Conservation (phyloP, 1,140 invertebrate genomes). For the Battus philenor region DNA sequence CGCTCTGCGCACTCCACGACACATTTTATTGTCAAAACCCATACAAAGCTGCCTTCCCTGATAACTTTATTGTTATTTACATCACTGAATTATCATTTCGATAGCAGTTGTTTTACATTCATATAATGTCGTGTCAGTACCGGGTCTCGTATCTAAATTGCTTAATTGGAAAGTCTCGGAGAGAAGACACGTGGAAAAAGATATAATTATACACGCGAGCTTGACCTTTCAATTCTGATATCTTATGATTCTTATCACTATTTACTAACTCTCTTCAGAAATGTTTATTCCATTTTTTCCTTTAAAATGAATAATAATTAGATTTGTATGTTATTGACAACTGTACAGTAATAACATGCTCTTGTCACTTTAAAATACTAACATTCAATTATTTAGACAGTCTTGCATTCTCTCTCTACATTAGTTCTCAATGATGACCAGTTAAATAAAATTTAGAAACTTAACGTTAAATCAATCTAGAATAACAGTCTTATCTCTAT, state of each 20-base stretch:
- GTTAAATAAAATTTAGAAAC: too few relatives aligned
- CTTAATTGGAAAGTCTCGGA: slow-evolving; percentile 70
- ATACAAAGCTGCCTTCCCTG: slow-evolving; percentile 55
- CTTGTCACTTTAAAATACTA: too few relatives aligned
- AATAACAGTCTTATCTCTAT: too few relatives aligned
- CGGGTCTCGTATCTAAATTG: slow-evolving; percentile 69
- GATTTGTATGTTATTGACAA: too few relatives aligned
- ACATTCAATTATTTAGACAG: too few relatives aligned
- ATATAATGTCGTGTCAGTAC: slow-evolving; percentile 59
- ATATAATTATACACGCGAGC: slow-evolving; percentile 45
- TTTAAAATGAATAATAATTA: too few relatives aligned
- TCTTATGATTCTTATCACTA: slow-evolving; percentile 5
- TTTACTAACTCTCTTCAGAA: slow-evolving; percentile 3
- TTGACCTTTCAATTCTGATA: slow-evolving; percentile 43
- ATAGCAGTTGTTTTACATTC: slow-evolving; percentile 72
- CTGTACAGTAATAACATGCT: too few relatives aligned
- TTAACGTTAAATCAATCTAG: too few relatives aligned
- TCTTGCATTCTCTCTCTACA: too few relatives aligned
- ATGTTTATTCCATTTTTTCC: too few relatives aligned
- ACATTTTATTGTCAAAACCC: slow-evolving; percentile 73
- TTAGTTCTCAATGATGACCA: too few relatives aligned
- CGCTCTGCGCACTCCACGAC: slow-evolving; percentile 42
- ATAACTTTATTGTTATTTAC: slow-evolving; percentile 75
- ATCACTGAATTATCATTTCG: slow-evolving; percentile 68
- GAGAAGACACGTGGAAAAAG: slow-evolving; percentile 39